Base-by-base conservation (phyloP, 2,113 vertebrate species). In the Platysteira castanea region DNA sequence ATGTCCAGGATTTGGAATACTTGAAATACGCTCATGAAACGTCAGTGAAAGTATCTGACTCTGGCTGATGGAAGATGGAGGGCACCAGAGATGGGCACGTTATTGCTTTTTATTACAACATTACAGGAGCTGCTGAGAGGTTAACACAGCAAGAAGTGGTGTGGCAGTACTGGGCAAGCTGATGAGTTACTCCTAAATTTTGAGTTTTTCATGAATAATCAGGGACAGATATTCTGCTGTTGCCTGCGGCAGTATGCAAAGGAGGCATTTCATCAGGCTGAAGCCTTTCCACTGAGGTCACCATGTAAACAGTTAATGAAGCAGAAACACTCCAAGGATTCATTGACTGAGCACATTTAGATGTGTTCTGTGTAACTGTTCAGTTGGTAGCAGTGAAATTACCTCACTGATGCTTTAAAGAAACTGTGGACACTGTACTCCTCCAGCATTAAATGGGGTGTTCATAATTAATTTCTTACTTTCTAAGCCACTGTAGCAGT, bases 251-350 rank as follows among this genome's bases (percentile, higher is more conserved):
- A 78, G 28, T 57, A 75, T 90, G 69, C 64, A 88, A 95, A 93
- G 61, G 13, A 92, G 73, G 85, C 41, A 85, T 87, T 97, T 96
- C 61, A 95, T 96, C 74, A 84, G 81, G 69, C 83, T 95, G 80
- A 96, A 97, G 80, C 59, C 86, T 95, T 96, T 94, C 73, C 86
- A 76, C 81, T 65, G 93, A 94, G 96, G 95, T 98, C 97, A 98
- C 75, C 80, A 59, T 82, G 87, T 96, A 97, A 98, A 97, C 94
- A 96, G 88, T 96, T 98, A 98, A 98, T 97, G 97, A 97, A 97
- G 95, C 91, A 96, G 92, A 97, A 97, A 96, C 64, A 89, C 93
- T 87, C 91, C 19, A 1, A 85, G 73, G 93, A 96, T 97, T 97
- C 95, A 96, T 42, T 96, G 96, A 89, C 82, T 96, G 92, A 96